phyloP scores from a whole-genome alignment of 2,888 invertebrate species.

The Erynnis tages region DNA sequence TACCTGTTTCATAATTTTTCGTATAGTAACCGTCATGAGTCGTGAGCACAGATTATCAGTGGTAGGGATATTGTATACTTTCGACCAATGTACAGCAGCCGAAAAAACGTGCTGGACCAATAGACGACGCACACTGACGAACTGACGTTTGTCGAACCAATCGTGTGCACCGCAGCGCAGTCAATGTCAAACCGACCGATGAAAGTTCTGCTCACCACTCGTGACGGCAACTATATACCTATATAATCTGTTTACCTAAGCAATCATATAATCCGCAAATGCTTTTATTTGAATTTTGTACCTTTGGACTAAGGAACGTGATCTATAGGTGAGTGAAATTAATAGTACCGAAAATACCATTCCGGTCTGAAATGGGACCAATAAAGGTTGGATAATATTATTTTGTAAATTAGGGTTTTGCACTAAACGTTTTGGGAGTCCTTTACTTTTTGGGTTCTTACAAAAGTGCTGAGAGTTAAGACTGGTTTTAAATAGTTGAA shows the following conservation, averaged over 20 bases:
- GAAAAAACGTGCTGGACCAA: too few species aligned
- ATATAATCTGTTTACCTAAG: slow-evolving; percentile 1
- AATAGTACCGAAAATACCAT: slow-evolving; percentile 26
- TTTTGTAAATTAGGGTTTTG: slow-evolving; percentile 32
- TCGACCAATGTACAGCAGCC: too few species aligned
- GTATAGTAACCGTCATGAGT: too few species aligned
- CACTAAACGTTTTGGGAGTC: slow-evolving; percentile 15
- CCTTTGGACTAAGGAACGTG: slow-evolving; percentile 36
- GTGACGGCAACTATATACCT: too few species aligned
- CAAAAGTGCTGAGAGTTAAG: slow-evolving; percentile 39
- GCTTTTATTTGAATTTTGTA: slow-evolving; percentile 26
- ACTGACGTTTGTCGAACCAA: too few species aligned
- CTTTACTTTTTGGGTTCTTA: slow-evolving; percentile 30
- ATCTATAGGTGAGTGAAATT: neutral
- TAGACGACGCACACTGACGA: too few species aligned
- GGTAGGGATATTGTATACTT: too few species aligned
- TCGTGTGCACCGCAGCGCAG: too few species aligned
- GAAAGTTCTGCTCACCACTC: too few species aligned
- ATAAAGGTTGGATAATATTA: slow-evolving; percentile 33
- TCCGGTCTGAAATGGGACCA: slow-evolving; percentile 42
- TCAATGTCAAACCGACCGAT: too few species aligned
- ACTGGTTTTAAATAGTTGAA: slow-evolving; percentile 34
- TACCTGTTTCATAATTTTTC: too few species aligned
- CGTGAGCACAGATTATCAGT: too few species aligned
- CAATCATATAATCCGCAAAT: neutral